Percentiles rank a stretch among this genome's conserved stretches.
Evolutionary conservation across 2,888 invertebrate species (phyloP).

Genomic region (Elegia similella): DNA sequence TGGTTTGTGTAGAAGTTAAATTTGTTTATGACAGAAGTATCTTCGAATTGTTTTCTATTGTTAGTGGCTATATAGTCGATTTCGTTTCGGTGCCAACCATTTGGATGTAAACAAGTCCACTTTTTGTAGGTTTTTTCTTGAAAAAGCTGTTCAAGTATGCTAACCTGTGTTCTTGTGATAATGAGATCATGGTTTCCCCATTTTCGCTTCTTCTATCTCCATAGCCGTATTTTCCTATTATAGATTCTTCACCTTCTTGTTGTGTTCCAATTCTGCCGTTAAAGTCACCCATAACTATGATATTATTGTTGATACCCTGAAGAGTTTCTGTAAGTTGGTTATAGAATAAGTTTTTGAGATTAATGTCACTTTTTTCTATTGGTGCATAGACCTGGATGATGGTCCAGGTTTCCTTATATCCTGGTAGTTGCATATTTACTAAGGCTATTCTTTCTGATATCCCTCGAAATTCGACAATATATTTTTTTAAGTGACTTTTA

Average conservation of each 20-base stretch:
- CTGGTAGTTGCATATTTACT: slow-evolving; percentile 6
- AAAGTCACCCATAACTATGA: too few relatives aligned
- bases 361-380: too few relatives aligned
- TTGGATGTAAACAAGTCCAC: slow-evolving; percentile 1
- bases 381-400: slow-evolving; percentile 5
- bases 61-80: not conserved
- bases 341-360: too few relatives aligned
- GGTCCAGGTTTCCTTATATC: slow-evolving; percentile 10
- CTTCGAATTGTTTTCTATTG: not conserved
- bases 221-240: slow-evolving; percentile 3
- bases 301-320: too few relatives aligned
- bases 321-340: too few relatives aligned
- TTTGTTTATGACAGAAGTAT: too few relatives aligned
- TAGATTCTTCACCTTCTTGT: slow-evolving; percentile 7
- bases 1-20: too few relatives aligned
- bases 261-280: too few relatives aligned
- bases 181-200: not conserved
- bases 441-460: slow-evolving; percentile 27
- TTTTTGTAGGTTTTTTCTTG: slow-evolving; percentile 5
- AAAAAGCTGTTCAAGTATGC: not conserved
- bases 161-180: not conserved
- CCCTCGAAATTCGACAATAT: slow-evolving; percentile 25
- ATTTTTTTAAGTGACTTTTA: slow-evolving; percentile 21
- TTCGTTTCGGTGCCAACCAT: not conserved
- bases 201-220: slow-evolving; percentile 1